Base-by-base conservation (phyloP, 2,113 vertebrate genomes). In the Microcebus griseorufus region DNA sequence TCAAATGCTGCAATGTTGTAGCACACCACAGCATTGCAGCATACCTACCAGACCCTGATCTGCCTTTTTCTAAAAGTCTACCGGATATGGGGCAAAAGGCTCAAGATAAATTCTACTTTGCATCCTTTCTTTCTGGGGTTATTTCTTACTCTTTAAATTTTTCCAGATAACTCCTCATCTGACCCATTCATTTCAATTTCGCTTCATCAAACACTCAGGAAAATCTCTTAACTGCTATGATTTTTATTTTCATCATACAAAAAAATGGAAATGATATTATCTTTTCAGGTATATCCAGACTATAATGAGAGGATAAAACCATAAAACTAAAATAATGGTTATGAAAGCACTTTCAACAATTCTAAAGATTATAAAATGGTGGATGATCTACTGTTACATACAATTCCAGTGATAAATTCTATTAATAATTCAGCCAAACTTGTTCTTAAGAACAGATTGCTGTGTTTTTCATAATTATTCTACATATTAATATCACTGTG, bases 391-490 rank as follows among this genome's bases (percentile, higher is more conserved):
- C 34, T 45, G 0, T 70, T 87, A 45, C n/a, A 62, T 73, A 65
- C 45, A 91, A 89, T 53, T 76, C 73, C 18, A n/a, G 32, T 6
- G 25, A 95, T 45, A 86, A 39, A 75, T 88, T 64, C 67, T 79
- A 58, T 58, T 58, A 58, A 58, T 58, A 92, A 73, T 87, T 51
- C 60, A 60, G 37, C 39, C 76, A 20, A 37, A 48, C 37, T 96
- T 91, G 65, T 69, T 94, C 69, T 93, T 64, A 82, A 85, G 69
- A 83, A 86, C 92, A 96, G 90, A 87, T 96, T 83, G 83, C 75
- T 93, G 67, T 37, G 23, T 80, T 97, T 96, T 94, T 96, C 94
- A 72, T 87, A 80, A 93, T 95, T 87, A 97, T 96, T 93, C 87
- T 6, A 64, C 94, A 87, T 92, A 92, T 95, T 95, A 97, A 96